Evolutionary conservation across 1,140 invertebrate species (phyloP).

Genomic region (Euura saliciscinereae): DNA sequence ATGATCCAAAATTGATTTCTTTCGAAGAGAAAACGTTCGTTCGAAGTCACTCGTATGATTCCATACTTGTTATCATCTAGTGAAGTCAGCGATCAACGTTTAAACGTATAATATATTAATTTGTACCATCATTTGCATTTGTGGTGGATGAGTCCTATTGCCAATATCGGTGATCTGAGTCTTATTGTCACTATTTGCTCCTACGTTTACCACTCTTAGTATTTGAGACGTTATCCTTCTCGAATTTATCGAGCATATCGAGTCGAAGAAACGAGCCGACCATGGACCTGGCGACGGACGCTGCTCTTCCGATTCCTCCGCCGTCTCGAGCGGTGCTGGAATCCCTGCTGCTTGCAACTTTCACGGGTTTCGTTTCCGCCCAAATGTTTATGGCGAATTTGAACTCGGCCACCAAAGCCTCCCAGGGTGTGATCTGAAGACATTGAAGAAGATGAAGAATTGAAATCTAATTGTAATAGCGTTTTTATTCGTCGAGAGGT

Average conservation of each 20-base stretch:
- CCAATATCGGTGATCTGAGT: too few species aligned
- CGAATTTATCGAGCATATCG: slow-evolving; percentile 48
- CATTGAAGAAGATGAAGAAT: background rate
- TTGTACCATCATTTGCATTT: too few species aligned
- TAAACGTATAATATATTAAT: too few species aligned
- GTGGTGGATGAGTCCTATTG: too few species aligned
- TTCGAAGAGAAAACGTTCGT: too few species aligned
- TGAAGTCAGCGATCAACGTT: too few species aligned
- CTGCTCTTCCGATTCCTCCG: slow-evolving; percentile 35
- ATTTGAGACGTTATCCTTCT: slow-evolving; percentile 42
- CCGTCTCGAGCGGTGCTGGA: slow-evolving; percentile 10
- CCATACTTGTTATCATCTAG: too few species aligned
- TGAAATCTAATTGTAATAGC: background rate
- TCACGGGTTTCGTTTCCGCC: slow-evolving; percentile 67
- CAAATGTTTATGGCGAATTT: slow-evolving; percentile 69
- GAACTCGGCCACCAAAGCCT: slow-evolving; percentile 68
- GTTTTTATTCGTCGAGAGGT: too few species aligned
- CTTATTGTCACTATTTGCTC: too few species aligned
- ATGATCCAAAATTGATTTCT: too few species aligned
- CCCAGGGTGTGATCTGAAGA: slow-evolving; percentile 66
- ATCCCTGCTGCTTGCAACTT: slow-evolving; percentile 40
- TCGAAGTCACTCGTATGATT: too few species aligned
- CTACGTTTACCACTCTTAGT: slow-evolving; percentile 38
- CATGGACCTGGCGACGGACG: slow-evolving; percentile 42
- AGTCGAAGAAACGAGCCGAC: slow-evolving; percentile 49